These are phyloP conservation scores for Noctuana brunneofusca DNA, from an alignment of 2,888 invertebrate genomes.

Conservation along the genomic window DNA sequence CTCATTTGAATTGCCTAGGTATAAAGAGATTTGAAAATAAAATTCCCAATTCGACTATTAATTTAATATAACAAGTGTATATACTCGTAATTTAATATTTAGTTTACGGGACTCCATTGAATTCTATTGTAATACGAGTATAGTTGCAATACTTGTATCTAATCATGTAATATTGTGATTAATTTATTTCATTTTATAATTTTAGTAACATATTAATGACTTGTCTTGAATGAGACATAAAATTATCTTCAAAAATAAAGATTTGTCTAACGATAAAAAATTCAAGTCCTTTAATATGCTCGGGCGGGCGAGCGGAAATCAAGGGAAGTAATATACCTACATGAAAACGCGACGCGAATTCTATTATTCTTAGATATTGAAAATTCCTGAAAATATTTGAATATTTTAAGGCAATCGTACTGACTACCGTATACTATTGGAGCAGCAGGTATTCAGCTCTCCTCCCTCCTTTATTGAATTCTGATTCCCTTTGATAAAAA, in stretches of 20 bases:
- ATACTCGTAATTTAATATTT: too few species aligned
- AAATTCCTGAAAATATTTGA: slow-evolving; percentile 42
- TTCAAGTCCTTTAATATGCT: slow-evolving; percentile 23
- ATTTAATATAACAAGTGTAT: too few species aligned
- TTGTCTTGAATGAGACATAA: too few species aligned
- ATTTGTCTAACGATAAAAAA: slow-evolving; percentile 3
- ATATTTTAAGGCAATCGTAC: slow-evolving; percentile 43
- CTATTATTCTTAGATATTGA: slow-evolving; percentile 36
- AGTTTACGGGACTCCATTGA: too few species aligned
- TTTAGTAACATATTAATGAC: too few species aligned
- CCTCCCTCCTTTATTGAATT: slow-evolving; percentile 48
- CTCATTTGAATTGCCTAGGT: not conserved
- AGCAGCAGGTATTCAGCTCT: slow-evolving; percentile 38
- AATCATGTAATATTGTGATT: too few species aligned
- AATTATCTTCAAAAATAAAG: slow-evolving; percentile 18
- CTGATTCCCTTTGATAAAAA: slow-evolving; percentile 46
- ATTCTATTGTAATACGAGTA: too few species aligned
- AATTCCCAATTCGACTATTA: too few species aligned
- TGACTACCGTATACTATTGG: slow-evolving; percentile 41
- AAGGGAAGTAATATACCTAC: slow-evolving; percentile 29
- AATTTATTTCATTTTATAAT: too few species aligned
- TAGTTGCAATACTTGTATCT: too few species aligned
- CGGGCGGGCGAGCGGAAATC: slow-evolving; percentile 21
- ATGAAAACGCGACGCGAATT: slow-evolving; percentile 32
- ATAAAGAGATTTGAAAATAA: too few species aligned